phyloP scores from a whole-genome alignment of 2,797 vertebrate species.

The Chaunax sp. region DNA sequence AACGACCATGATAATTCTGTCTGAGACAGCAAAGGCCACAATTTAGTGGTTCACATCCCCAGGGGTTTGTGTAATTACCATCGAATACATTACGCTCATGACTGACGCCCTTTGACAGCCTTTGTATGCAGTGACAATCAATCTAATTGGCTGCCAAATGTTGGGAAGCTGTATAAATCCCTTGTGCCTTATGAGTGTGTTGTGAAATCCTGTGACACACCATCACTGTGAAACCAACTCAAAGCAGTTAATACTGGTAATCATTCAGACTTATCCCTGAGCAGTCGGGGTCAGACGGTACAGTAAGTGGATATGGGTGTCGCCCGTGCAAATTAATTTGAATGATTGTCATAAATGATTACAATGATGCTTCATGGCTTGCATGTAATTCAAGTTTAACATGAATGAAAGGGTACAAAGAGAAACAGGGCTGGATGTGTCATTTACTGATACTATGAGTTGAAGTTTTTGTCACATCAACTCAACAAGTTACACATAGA shows the following conservation, averaged over 20 bases:
- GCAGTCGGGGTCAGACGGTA: conserved; percentile 9
- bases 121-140: conserved; percentile 56
- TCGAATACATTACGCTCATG: conserved; percentile 55
- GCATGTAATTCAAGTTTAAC: background rate
- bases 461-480: background rate
- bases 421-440: background rate
- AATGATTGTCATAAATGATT: conserved; percentile 24
- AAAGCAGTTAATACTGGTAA: conserved; percentile 21
- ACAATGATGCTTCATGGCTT: background rate
- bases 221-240: conserved; percentile 9
- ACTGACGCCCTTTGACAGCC: conserved; percentile 48
- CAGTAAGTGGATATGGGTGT: conserved; percentile 7
- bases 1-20: conserved; percentile 20
- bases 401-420: conserved; percentile 1
- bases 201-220: conserved; percentile 30
- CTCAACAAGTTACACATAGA: conserved; percentile 3
- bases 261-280: conserved; percentile 25
- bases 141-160: conserved; percentile 51
- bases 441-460: conserved; percentile 5
- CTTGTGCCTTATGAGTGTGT: conserved; percentile 15
- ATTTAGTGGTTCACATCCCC: conserved; percentile 35
- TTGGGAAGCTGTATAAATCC: conserved; percentile 28
- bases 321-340: conserved; percentile 17
- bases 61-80: conserved; percentile 57
- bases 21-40: conserved; percentile 27